A percentile compares a stretch with the other conserved stretches of the same genome.
These are phyloP conservation scores for Syngnathus scovelli DNA, from an alignment of 2,113 vertebrate genomes.

Conservation along the genomic window DNA sequence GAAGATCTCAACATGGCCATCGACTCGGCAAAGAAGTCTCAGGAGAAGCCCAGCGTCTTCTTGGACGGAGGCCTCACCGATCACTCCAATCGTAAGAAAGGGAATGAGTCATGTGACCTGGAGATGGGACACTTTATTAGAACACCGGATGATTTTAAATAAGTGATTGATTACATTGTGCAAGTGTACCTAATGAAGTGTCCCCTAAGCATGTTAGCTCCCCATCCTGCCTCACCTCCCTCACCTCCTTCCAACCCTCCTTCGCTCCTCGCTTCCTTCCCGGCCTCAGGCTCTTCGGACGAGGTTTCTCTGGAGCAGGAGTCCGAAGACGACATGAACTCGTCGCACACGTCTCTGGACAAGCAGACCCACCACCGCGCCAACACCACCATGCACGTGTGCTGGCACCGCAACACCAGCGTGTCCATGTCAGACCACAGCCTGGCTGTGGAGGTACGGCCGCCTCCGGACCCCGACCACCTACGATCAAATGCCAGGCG, in stretches of 20 bases:
- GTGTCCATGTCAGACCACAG: constrained; percentile 93
- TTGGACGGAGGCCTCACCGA: constrained; percentile 62
- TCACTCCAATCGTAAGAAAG: constrained; percentile 78
- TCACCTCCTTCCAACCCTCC: constrained; percentile 1
- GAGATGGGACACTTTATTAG: neutral
- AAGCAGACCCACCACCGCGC: constrained; percentile 83
- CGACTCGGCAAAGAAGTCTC: constrained; percentile 79
- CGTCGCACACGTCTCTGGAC: constrained; percentile 77
- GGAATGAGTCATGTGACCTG: neutral
- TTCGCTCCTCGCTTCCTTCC: constrained; percentile 18
- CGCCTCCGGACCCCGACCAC: neutral
- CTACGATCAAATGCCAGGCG: neutral
- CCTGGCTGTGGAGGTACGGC: constrained; percentile 85
- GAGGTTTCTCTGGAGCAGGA: constrained; percentile 84
- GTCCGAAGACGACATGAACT: constrained; percentile 80
- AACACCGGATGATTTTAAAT: neutral
- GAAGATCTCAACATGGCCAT: constrained; percentile 86
- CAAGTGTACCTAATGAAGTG: constrained; percentile 5
- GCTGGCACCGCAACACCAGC: constrained; percentile 94
- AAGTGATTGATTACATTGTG: neutral
- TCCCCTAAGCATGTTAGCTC: neutral
- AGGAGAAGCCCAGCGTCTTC: constrained; percentile 68
- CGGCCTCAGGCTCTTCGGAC: constrained; percentile 80
- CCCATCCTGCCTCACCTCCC: constrained; percentile 9
- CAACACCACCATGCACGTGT: constrained; percentile 92